Evolutionary conservation across 2,113 vertebrate genomes (phyloP).

Genomic region (Myotis brandtii): DNA sequence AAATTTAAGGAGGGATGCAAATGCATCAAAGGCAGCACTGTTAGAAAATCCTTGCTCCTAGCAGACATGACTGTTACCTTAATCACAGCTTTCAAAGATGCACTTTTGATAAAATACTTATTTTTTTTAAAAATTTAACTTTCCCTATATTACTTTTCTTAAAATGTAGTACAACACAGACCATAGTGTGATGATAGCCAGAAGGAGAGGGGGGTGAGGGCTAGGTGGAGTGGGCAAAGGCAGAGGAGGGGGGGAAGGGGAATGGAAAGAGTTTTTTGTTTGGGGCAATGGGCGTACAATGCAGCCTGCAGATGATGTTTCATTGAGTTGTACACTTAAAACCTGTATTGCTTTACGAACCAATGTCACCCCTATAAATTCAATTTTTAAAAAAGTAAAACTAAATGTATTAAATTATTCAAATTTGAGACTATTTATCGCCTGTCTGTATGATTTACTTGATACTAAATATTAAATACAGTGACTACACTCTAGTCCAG

Average conservation of each 20-base stretch:
- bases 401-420: neutral
- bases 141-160: neutral
- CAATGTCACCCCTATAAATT: too few relatives aligned
- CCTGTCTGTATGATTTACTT: neutral
- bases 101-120: neutral
- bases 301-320: too few relatives aligned
- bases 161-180: neutral
- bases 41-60: neutral
- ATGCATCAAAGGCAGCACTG: neutral
- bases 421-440: neutral
- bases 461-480: slow-evolving; percentile 46
- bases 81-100: neutral
- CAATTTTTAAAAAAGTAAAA: too few relatives aligned
- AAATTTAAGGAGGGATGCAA: neutral
- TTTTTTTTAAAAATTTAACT: neutral
- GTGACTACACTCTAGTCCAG: neutral
- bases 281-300: too few relatives aligned
- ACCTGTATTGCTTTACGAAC: too few relatives aligned
- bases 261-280: too few relatives aligned
- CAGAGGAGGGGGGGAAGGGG: too few relatives aligned
- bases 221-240: too few relatives aligned
- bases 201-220: too few relatives aligned
- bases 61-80: neutral
- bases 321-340: too few relatives aligned
- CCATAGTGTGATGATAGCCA: too few relatives aligned